Conservation (phyloP, 2,113 vertebrate genomes). For the Aptenodytes patagonicus region DNA sequence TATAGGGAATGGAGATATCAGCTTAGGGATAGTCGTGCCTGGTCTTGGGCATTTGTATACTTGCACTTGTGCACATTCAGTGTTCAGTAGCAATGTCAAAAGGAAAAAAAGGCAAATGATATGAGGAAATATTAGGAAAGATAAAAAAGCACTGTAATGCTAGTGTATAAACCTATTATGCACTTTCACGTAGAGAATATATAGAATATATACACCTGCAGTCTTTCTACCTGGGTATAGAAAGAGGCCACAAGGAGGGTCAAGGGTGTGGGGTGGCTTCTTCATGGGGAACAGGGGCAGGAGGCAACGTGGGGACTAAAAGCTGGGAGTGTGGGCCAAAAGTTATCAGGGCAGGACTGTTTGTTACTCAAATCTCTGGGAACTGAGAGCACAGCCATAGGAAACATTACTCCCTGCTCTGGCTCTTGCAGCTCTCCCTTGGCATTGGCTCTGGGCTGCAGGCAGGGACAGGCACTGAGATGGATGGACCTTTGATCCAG, state of each 20-base stretch:
- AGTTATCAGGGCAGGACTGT: not conserved
- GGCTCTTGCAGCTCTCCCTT: not conserved
- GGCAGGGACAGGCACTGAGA: not conserved
- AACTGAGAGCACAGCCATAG: not conserved
- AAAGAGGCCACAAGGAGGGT: not conserved
- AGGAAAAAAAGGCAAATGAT: not conserved
- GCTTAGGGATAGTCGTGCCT: not conserved
- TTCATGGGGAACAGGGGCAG: rapidly evolving
- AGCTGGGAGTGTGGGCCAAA: not conserved
- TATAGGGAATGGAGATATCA: not conserved
- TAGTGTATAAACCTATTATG: not conserved
- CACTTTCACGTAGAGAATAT: not conserved
- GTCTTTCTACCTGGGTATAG: not conserved
- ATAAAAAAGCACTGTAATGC: not conserved
- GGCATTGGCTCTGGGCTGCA: not conserved
- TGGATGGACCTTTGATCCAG: not conserved
- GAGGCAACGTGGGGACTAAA: too few relatives aligned
- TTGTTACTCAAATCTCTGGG: not conserved
- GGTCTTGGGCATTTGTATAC: not conserved
- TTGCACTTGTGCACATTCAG: rapidly evolving
- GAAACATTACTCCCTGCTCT: not conserved
- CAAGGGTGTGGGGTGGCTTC: not conserved
- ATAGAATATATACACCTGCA: not conserved
- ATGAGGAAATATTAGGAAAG: not conserved
- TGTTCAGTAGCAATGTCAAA: not conserved